Evolutionary conservation across 2,888 invertebrate genomes (phyloP).

Genomic region (Geophilus truncorum): DNA sequence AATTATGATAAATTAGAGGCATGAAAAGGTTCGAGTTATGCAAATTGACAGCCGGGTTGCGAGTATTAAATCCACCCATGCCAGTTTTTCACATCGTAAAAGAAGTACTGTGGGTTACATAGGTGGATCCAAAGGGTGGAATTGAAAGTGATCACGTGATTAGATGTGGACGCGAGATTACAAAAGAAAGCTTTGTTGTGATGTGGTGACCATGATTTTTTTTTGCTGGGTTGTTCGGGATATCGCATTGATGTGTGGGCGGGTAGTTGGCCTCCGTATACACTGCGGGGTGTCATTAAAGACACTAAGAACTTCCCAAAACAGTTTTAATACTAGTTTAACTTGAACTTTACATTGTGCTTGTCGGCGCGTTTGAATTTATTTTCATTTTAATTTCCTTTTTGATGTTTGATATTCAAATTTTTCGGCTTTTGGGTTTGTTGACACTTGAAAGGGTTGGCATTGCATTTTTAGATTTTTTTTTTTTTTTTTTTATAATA

Average conservation of each 20-base stretch:
- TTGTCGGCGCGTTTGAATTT: background rate
- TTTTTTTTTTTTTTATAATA: background rate
- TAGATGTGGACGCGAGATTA: background rate
- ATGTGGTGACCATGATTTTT: background rate
- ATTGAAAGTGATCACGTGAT: background rate
- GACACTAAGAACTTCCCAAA: slow-evolving; percentile 13
- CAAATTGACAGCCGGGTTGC: background rate
- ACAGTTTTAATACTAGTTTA: slow-evolving; percentile 23
- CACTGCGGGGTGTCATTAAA: slow-evolving; percentile 24
- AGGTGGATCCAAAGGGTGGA: slow-evolving; percentile 5
- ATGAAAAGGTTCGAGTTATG: background rate
- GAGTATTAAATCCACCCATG: slow-evolving; percentile 16
- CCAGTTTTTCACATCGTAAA: slow-evolving; percentile 9
- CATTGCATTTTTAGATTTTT: background rate
- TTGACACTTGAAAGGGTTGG: background rate
- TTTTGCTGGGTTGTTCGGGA: background rate
- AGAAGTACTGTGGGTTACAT: background rate
- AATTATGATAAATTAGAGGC: background rate
- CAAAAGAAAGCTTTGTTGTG: slow-evolving; percentile 13
- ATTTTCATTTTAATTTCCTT: background rate
- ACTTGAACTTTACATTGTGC: slow-evolving; percentile 11
- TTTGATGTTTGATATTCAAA: background rate
- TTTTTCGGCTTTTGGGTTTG: background rate
- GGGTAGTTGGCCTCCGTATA: slow-evolving; percentile 14
- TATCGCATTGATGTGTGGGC: background rate